These are phyloP conservation scores for Apodemia mormo DNA, from an alignment of 2,888 invertebrate genomes.

Conservation along the genomic window DNA sequence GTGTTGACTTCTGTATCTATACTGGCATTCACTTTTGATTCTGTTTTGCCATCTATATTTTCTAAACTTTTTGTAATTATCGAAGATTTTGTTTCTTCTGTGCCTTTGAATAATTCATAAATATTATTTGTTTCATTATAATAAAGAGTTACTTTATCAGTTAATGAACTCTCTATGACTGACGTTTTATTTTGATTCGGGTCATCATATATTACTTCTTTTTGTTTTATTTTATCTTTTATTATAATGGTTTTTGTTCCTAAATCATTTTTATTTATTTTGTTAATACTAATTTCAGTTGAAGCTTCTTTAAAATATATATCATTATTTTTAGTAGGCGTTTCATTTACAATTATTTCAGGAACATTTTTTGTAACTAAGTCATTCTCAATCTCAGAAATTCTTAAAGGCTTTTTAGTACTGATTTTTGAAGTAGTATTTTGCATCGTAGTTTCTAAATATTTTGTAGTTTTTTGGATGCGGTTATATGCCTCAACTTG, in stretches of 20 bases:
- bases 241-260: neutral
- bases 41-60: neutral
- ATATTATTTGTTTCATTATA: neutral
- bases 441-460: neutral
- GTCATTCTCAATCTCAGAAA: neutral
- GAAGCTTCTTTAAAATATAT: neutral
- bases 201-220: neutral
- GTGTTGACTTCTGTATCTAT: neutral
- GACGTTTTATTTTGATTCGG: neutral
- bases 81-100: conserved; percentile 6
- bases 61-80: neutral
- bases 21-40: neutral
- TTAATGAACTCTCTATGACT: neutral
- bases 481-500: neutral
- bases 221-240: neutral
- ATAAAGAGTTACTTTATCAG: neutral
- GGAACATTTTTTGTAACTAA: neutral
- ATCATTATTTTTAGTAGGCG: neutral
- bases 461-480: neutral
- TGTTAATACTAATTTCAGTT: neutral
- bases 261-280: neutral
- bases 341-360: neutral
- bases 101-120: neutral
- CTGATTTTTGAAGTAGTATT: neutral
- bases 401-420: neutral